phyloP scores from a whole-genome alignment of 2,888 invertebrate species.

The Athalia cordata region DNA sequence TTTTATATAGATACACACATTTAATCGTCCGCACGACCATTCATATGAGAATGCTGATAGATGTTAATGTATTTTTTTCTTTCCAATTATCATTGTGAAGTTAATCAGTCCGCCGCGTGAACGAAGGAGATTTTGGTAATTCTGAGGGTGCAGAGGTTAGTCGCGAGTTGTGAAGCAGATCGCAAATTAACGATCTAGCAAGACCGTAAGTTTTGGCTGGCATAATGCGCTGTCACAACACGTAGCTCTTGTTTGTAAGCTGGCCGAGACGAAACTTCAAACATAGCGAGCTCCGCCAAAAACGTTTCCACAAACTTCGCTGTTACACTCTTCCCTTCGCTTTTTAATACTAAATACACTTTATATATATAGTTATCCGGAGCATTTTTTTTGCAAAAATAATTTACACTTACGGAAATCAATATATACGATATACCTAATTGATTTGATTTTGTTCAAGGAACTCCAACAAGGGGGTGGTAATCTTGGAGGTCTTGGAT shows the following conservation, averaged over 20 bases:
- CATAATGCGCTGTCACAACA: constrained; percentile 74
- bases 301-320: constrained; percentile 51
- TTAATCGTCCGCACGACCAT: no score
- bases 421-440: not conserved
- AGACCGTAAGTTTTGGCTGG: constrained; percentile 71
- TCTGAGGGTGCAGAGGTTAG: not conserved
- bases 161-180: constrained; percentile 55
- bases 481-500: constrained; percentile 56
- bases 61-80: no score
- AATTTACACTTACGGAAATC: not conserved
- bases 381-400: not conserved
- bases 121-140: not conserved
- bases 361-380: not conserved
- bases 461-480: constrained; percentile 64
- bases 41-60: no score
- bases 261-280: constrained; percentile 72
- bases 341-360: not conserved
- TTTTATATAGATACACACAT: no score
- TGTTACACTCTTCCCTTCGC: not conserved
- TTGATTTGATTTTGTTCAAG: constrained; percentile 50
- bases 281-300: constrained; percentile 70
- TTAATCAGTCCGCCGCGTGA: no score
- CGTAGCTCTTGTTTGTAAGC: constrained; percentile 72
- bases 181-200: constrained; percentile 70
- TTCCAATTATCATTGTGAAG: no score